Percentiles rank a stretch among this genome's conserved stretches.
Conservation (phyloP, 2,888 invertebrate genomes). For the Plebejus melissa region DNA sequence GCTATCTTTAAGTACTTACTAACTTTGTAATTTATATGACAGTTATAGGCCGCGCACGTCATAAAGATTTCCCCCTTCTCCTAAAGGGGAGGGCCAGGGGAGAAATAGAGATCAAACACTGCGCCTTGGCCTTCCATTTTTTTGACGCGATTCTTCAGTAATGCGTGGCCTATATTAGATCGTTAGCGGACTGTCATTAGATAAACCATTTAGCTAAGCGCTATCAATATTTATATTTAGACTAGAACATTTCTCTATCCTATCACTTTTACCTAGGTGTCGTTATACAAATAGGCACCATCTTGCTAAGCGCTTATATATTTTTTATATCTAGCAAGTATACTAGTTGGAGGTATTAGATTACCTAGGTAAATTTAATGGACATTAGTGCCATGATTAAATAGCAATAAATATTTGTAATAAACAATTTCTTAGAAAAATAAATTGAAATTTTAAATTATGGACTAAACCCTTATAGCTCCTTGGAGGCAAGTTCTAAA, state of each 20-base stretch:
- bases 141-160: too few species aligned
- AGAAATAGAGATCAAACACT: too few species aligned
- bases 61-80: not conserved
- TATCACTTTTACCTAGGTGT: not conserved
- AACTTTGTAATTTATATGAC: not conserved
- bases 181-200: not conserved
- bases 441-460: not conserved
- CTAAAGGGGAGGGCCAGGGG: too few species aligned
- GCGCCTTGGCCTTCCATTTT: too few species aligned
- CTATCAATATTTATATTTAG: not conserved
- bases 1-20: not conserved
- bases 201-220: not conserved
- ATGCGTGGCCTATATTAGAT: too few species aligned
- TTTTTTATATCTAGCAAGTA: not conserved
- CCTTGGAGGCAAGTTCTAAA: not conserved
- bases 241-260: not conserved
- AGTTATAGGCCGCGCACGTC: not conserved
- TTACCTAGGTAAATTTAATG: not conserved
- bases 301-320: not conserved
- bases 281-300: not conserved
- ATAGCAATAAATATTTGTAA: not conserved
- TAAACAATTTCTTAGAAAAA: not conserved
- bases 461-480: not conserved
- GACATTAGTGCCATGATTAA: not conserved
- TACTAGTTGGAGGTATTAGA: too few species aligned